phyloP scores from a whole-genome alignment of 2,797 vertebrate species.

The Streptopelia turtur region DNA sequence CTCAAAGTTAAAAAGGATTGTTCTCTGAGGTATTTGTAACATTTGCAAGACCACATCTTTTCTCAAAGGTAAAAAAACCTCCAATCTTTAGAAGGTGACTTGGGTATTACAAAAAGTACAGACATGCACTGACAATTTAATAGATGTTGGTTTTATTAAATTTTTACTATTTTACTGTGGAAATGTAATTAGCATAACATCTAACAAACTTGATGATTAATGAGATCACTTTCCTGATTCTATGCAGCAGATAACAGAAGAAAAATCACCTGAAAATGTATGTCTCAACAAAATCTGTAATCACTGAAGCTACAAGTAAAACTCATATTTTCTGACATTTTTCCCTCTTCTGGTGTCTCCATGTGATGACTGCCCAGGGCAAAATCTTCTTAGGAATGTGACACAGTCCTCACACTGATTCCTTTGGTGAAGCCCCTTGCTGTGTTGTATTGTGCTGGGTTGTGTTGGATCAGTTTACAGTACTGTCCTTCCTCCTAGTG shows the following conservation, averaged over 20 bases:
- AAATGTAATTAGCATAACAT: neutral
- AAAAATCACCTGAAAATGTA: neutral
- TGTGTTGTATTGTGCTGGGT: neutral
- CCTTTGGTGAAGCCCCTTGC: neutral
- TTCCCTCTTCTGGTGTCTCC: neutral
- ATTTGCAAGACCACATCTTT: neutral
- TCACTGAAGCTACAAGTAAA: neutral
- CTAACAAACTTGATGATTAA: neutral
- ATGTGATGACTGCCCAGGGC: neutral
- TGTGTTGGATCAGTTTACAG: neutral
- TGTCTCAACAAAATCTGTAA: neutral
- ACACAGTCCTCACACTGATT: neutral
- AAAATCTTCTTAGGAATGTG: neutral
- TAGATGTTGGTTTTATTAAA: neutral
- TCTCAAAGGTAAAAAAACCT: neutral
- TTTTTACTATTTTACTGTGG: neutral
- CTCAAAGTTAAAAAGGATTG: neutral
- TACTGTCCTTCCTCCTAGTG: neutral
- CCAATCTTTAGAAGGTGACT: neutral
- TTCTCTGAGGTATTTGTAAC: neutral
- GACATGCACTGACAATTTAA: neutral
- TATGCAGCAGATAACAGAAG: neutral
- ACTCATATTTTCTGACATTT: neutral
- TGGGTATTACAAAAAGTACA: neutral
- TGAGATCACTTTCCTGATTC: neutral